Evolutionary conservation across 2,113 vertebrate genomes (phyloP), one percentile per base, ranked within the genome.

Genomic region (Trichomycterus rosablanca): DNA sequence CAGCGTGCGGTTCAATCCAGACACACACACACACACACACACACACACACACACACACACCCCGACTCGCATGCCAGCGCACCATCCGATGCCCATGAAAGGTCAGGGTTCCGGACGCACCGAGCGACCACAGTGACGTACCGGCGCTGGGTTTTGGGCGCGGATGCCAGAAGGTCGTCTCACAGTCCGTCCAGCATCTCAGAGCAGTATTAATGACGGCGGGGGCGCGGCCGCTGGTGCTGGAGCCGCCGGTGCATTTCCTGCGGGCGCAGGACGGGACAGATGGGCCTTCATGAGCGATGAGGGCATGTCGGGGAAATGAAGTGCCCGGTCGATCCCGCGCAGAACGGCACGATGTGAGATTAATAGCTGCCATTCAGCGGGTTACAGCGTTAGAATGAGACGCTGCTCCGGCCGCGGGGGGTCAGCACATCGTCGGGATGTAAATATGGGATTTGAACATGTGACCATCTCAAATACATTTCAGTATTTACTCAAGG

Each of bases 51-150:
- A 60, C 58, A 49, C 43, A 52, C 23, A 68, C 39, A 72, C 16
- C 56, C 48, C 7, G 54, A 55, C 16, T 12, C 53, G 35, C 54
- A n/a, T 40, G 50, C 43, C 39, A 35, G 40, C 37, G 30, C 24
- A 19, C 39, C n/a, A 24, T 49, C 20, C 19, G 37, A 56, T 16
- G 26, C 52, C 8, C 26, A 37, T 43, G 15, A 51, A 68, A 68
- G 61, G 56, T 65, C 57, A 68, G 53, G 45, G 49, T 28, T 56
- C 50, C 44, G 68, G 57, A 60, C 40, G 35, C 51, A 23, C 4
- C 35, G 46, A 46, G 44, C 60, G 30, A n/a, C n/a, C n/a, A n/a
- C n/a, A n/a, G n/a, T n/a, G 54, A 63, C 64, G 66, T 45, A 67
- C 15, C 42, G 46, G 35, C 45, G 32, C 66, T 66, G 45, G 66